Evolutionary conservation across 2,797 vertebrate genomes (phyloP).

Genomic region (Trachops cirrhosus): DNA sequence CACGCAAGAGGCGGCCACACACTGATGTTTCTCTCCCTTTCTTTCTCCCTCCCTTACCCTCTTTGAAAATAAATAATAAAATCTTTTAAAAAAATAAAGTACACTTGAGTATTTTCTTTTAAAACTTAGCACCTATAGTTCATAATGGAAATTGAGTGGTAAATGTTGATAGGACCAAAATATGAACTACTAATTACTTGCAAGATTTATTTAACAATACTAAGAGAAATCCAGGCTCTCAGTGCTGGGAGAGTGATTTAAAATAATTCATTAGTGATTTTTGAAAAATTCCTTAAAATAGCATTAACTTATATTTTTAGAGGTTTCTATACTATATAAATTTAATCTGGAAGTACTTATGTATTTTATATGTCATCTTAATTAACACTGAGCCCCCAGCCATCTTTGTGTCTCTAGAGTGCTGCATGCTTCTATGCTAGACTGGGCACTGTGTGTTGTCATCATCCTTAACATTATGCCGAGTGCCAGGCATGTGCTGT

Average conservation of each 20-base stretch:
- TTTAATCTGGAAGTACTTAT: neutral
- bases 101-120: neutral
- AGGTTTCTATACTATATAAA: neutral
- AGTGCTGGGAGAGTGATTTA: neutral
- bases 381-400: neutral
- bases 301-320: conserved; percentile 4
- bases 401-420: neutral
- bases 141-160: neutral
- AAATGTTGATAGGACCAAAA: neutral
- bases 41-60: too few species aligned
- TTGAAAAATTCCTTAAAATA: neutral
- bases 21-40: too few species aligned
- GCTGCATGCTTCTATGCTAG: neutral
- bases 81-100: neutral
- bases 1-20: too few species aligned
- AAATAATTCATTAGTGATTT: neutral
- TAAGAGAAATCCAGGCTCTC: neutral
- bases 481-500: neutral
- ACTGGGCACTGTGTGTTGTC: neutral
- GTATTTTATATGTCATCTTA: neutral
- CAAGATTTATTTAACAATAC: conserved; percentile 5
- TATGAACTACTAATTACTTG: neutral
- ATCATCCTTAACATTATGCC: neutral
- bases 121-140: neutral
- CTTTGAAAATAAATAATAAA: too few species aligned